A percentile compares a stretch with the other conserved stretches of the same genome.
These are phyloP conservation scores for Halcyon malimbica DNA, from an alignment of 2,113 vertebrate genomes.

Conservation along the genomic window DNA sequence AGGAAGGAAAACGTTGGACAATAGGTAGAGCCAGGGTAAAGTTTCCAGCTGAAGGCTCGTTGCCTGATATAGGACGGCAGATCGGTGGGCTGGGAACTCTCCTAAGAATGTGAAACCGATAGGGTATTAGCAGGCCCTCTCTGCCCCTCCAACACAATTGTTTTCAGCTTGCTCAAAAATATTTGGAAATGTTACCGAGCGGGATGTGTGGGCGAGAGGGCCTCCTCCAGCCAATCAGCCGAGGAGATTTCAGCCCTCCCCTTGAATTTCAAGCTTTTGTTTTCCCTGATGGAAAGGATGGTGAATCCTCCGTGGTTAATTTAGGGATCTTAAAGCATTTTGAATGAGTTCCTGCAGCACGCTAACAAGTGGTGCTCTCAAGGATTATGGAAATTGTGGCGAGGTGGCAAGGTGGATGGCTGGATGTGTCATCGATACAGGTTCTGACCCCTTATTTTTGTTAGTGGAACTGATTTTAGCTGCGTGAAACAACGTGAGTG, in stretches of 20 bases:
- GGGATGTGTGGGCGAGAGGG: slow-evolving; percentile 8
- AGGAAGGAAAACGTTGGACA: slow-evolving; percentile 62
- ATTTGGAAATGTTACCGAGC: slow-evolving; percentile 54
- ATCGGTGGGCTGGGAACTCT: slow-evolving; percentile 63
- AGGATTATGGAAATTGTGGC: background rate
- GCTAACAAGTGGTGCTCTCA: background rate
- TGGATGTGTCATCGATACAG: accelerated
- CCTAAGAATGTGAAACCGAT: slow-evolving; percentile 67
- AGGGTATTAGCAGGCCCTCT: slow-evolving; percentile 61
- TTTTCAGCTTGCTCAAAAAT: slow-evolving; percentile 67
- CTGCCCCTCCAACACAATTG: slow-evolving; percentile 64
- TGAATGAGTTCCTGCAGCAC: slow-evolving; percentile 24
- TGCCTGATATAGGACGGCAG: slow-evolving; percentile 61
- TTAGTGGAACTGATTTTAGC: background rate
- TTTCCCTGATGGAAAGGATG: slow-evolving; percentile 46
- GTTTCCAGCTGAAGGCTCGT: slow-evolving; percentile 63
- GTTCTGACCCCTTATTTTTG: slow-evolving; percentile 5
- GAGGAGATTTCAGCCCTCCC: slow-evolving; percentile 45
- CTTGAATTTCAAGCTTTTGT: slow-evolving; percentile 61
- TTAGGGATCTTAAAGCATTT: slow-evolving; percentile 46
- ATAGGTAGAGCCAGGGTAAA: slow-evolving; percentile 57
- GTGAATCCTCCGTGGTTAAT: slow-evolving; percentile 33
- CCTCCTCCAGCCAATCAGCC: slow-evolving; percentile 56
- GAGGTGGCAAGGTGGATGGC: background rate
- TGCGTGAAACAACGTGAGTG: background rate